These are phyloP conservation scores for Antedon mediterranea DNA, from an alignment of 53 echinoderm and acorn worm species.

Conservation along the genomic window DNA sequence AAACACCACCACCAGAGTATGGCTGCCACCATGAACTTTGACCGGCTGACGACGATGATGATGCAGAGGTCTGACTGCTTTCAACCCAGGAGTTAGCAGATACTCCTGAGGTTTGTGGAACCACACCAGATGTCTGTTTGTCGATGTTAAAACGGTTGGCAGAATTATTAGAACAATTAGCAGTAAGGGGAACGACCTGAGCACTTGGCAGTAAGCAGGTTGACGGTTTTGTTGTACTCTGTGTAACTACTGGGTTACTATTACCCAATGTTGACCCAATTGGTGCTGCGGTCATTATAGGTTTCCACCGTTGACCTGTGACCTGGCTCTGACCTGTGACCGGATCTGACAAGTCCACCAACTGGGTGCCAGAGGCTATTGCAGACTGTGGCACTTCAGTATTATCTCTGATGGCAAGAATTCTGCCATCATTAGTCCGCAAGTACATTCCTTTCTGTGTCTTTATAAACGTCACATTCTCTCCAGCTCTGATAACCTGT, in stretches of 20 bases:
- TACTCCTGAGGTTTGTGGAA: too few relatives aligned
- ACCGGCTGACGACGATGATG: too few relatives aligned
- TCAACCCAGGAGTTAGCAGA: too few relatives aligned
- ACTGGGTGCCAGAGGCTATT: neutral
- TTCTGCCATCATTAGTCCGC: conserved; percentile 75
- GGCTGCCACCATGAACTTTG: too few relatives aligned
- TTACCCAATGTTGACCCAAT: too few relatives aligned
- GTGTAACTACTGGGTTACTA: neutral
- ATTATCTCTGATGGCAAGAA: conserved; percentile 61
- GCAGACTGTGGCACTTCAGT: neutral
- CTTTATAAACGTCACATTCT: conserved; percentile 83
- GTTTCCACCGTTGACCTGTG: too few relatives aligned
- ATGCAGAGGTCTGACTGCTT: too few relatives aligned
- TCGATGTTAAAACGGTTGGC: neutral
- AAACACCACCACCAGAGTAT: too few relatives aligned
- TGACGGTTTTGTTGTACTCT: neutral
- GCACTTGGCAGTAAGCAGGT: neutral
- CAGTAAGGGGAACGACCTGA: neutral
- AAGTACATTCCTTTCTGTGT: conserved; percentile 92
- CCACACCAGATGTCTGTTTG: neutral
- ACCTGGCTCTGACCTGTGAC: too few relatives aligned
- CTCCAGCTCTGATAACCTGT: conserved; percentile 80
- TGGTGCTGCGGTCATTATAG: too few relatives aligned
- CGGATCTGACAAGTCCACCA: too few relatives aligned
- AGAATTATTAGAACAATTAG: neutral